Evolutionary conservation across 2,797 vertebrate genomes (phyloP).

Genomic region (Cryptoprocta ferox): DNA sequence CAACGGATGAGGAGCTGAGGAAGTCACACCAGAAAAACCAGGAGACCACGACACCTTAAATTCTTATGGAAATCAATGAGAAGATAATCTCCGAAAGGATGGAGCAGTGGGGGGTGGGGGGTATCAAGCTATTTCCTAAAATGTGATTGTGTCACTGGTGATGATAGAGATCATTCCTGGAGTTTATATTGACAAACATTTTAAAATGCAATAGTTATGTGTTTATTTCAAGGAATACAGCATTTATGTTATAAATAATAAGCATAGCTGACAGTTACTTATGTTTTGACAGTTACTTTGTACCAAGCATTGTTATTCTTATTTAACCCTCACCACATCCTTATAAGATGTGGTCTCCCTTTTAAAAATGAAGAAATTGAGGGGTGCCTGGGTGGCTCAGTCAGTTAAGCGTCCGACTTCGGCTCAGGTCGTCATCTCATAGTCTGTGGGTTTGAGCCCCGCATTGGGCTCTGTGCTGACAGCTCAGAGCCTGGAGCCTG

Average conservation of each 20-base stretch:
- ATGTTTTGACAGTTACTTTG: neutral
- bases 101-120: no score
- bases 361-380: neutral
- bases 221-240: neutral
- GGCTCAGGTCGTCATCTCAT: no score
- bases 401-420: no score
- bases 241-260: neutral
- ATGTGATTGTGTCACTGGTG: neutral
- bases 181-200: neutral
- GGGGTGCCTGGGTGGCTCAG: no score
- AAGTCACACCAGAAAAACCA: accelerated
- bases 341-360: neutral
- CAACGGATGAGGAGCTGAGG: neutral
- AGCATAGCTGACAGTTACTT: neutral
- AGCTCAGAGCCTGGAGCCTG: no score
- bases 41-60: neutral
- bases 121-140: neutral
- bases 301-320: neutral
- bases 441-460: no score
- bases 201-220: neutral
- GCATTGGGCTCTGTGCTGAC: no score
- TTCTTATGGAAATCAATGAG: neutral
- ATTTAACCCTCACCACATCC: neutral
- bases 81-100: neutral
- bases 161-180: neutral